Percentiles rank a stretch among this genome's conserved stretches.
phyloP scores from a whole-genome alignment of 1,140 invertebrate genomes.

The Ceratosolen fusciceps region DNA sequence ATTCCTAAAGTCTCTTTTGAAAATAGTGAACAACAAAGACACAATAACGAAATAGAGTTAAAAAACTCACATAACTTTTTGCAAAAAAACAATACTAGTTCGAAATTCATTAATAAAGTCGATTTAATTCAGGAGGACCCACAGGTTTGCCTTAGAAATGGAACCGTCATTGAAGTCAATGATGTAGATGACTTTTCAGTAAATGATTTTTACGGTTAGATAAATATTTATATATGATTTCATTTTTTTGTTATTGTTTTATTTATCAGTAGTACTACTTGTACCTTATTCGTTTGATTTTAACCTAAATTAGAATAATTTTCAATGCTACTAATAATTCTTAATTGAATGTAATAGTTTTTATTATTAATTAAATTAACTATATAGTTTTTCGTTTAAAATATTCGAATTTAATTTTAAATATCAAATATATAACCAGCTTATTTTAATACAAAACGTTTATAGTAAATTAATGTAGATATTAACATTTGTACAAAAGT shows the following conservation, averaged over 20 bases:
- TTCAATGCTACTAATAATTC: no score
- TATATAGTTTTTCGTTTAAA: no score
- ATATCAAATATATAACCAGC: no score
- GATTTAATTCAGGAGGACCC: neutral
- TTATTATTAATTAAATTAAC: no score
- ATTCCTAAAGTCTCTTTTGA: slow-evolving; percentile 36
- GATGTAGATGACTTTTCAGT: neutral
- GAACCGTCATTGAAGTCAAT: neutral
- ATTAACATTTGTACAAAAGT: no score
- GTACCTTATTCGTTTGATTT: no score
- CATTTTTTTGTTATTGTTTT: neutral
- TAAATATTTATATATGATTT: neutral
- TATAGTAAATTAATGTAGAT: no score
- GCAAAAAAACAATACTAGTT: neutral
- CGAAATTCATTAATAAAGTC: neutral
- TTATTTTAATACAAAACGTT: no score
- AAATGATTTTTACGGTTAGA: neutral
- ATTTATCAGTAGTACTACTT: no score
- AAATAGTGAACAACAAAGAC: slow-evolving; percentile 26
- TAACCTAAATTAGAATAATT: no score
- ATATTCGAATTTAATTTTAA: no score
- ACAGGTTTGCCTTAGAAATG: neutral
- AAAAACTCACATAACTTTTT: neutral
- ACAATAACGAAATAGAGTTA: slow-evolving; percentile 13
- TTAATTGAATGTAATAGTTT: no score